Evolutionary conservation across 2,797 vertebrate genomes (phyloP).

Genomic region (Alauda arvensis): DNA sequence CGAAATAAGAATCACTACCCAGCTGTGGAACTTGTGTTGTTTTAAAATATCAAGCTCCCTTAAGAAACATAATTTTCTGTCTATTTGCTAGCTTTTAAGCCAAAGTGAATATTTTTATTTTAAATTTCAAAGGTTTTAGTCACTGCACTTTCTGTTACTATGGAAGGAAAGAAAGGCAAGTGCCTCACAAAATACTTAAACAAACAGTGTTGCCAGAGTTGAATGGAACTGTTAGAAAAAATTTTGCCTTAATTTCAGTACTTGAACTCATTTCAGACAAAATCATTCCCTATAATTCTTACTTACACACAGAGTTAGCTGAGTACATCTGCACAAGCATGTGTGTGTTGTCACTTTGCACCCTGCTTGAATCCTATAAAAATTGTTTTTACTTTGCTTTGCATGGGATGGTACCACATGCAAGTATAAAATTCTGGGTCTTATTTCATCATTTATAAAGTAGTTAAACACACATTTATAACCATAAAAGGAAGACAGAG

Average conservation of each 20-base stretch:
- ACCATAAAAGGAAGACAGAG: not conserved
- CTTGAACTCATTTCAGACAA: too few species aligned
- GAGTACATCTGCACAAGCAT: not conserved
- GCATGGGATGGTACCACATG: not conserved
- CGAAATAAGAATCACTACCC: constrained; percentile 55
- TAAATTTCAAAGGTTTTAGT: constrained; percentile 43
- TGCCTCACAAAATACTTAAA: not conserved
- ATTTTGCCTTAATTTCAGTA: not conserved
- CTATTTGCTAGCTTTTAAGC: not conserved
- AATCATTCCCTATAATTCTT: not conserved
- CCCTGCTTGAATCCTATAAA: not conserved
- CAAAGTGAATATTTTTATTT: not conserved
- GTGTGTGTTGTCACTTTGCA: not conserved
- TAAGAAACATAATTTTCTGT: not conserved
- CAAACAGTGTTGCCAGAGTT: not conserved
- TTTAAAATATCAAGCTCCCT: not conserved
- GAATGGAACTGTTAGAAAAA: not conserved
- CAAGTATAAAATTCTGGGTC: not conserved
- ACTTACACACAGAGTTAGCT: not conserved
- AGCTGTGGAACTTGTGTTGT: constrained; percentile 16
- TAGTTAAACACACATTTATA: not conserved
- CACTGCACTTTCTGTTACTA: constrained; percentile 10
- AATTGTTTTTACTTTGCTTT: not conserved
- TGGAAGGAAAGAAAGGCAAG: constrained; percentile 11
- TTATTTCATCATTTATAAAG: constrained; percentile 1